phyloP scores from a whole-genome alignment of 2,797 vertebrate genomes.

The Diceros bicornis region DNA sequence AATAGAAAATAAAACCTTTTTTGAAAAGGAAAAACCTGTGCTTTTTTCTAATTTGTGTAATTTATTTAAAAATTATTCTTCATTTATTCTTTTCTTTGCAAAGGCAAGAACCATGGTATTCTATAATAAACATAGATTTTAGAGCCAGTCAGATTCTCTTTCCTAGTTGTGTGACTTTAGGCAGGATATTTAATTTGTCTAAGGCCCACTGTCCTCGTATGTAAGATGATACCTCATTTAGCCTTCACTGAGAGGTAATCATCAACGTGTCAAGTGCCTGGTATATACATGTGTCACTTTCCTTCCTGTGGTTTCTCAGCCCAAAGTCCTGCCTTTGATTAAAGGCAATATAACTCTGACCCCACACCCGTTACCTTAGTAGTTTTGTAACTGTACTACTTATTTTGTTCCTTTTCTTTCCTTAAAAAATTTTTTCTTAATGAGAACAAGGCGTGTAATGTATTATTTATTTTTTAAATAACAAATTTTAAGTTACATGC shows the following conservation, averaged over 20 bases:
- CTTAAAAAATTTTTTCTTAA: not conserved
- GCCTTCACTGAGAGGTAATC: not conserved
- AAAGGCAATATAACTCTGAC: not conserved
- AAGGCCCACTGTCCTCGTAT: not conserved
- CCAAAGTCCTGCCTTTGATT: not conserved
- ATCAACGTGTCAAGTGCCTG: rapidly evolving
- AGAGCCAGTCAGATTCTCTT: not conserved
- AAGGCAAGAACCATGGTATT: not conserved
- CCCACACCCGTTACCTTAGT: not conserved
- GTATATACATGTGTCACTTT: rapidly evolving
- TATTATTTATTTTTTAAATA: conserved; percentile 9
- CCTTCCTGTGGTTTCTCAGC: not conserved
- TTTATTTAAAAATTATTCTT: conserved; percentile 23
- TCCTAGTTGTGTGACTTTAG: not conserved
- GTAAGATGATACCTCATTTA: rapidly evolving
- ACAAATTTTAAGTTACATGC: not conserved
- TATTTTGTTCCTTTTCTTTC: not conserved
- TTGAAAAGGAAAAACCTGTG: not conserved
- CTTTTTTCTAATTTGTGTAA: conserved; percentile 34
- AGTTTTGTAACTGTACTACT: not conserved
- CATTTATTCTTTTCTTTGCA: not conserved
- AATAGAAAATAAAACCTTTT: conserved; percentile 47
- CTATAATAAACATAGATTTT: not conserved
- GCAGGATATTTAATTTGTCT: not conserved
- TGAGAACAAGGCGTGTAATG: not conserved